These are phyloP conservation scores for Lota lota DNA, from an alignment of 2,113 vertebrate species.

Conservation along the genomic window DNA sequence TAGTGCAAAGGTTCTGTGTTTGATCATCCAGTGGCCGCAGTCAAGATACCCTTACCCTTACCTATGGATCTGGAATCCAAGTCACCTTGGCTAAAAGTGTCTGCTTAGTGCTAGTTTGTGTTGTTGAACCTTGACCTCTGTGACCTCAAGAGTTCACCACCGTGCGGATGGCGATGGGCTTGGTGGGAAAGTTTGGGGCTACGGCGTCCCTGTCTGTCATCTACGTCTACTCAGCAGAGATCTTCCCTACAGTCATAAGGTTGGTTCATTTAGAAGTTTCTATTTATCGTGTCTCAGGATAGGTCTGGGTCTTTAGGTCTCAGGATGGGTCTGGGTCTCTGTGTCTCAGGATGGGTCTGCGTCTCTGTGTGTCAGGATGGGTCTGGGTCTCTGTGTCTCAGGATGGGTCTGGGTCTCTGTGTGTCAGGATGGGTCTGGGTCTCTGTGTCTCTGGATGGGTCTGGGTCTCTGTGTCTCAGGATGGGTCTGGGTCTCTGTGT, in stretches of 20 bases:
- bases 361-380: background rate
- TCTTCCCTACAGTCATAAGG: slow-evolving; percentile 72
- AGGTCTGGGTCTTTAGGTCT: too few species aligned
- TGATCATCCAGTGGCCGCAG: too few species aligned
- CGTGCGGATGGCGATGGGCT: slow-evolving; percentile 59
- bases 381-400: too few species aligned
- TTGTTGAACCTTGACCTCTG: background rate
- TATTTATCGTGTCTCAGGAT: background rate
- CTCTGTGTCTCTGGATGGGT: too few species aligned
- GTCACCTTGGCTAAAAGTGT: background rate
- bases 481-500: too few species aligned
- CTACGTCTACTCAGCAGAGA: slow-evolving; percentile 70
- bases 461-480: too few species aligned
- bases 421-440: too few species aligned
- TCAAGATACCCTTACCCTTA: too few species aligned
- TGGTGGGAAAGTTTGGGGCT: slow-evolving; percentile 71
- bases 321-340: background rate
- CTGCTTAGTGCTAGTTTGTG: background rate
- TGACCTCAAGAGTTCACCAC: slow-evolving; percentile 39
- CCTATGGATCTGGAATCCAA: too few species aligned
- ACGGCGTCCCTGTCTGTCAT: slow-evolving; percentile 70
- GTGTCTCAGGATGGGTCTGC: background rate
- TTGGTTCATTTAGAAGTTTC: slow-evolving; percentile 1
- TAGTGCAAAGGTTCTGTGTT: too few species aligned
- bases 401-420: too few species aligned